Evolutionary conservation across 1,140 invertebrate genomes (phyloP).

Genomic region (Bicyclus anynana): DNA sequence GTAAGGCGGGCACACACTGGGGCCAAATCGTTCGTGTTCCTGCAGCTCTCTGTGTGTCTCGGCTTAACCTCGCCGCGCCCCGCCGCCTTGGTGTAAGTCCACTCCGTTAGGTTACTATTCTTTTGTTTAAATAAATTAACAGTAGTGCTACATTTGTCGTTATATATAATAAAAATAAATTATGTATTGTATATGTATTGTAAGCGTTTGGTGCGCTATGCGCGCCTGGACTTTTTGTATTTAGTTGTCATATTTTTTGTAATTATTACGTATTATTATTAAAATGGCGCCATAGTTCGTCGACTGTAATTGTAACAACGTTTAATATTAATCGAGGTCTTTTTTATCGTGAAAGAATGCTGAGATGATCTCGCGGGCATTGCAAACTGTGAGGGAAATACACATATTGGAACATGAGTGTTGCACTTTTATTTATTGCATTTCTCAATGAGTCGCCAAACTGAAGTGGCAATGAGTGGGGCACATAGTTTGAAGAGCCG

Average conservation of each 20-base stretch:
- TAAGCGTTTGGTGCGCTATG: slow-evolving; percentile 70
- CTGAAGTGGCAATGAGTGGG: too few relatives aligned
- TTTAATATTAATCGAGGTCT: slow-evolving; percentile 50
- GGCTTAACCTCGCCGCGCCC: slow-evolving; percentile 11
- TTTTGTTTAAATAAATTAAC: slow-evolving; percentile 59
- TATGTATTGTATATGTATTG: slow-evolving; percentile 73
- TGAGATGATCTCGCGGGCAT: slow-evolving; percentile 67
- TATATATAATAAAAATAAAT: slow-evolving; percentile 60
- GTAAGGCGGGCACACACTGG: slow-evolving; percentile 15
- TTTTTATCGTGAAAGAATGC: slow-evolving; percentile 70
- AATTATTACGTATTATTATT: slow-evolving; percentile 72
- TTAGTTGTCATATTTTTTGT: slow-evolving; percentile 74
- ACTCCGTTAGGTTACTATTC: slow-evolving; percentile 49
- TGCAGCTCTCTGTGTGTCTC: not conserved
- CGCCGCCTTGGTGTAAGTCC: slow-evolving; percentile 38
- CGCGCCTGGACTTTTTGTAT: slow-evolving; percentile 67
- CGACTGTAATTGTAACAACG: slow-evolving; percentile 16
- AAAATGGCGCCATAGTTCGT: slow-evolving; percentile 45
- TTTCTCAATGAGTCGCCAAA: not conserved
- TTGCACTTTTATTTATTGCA: not conserved
- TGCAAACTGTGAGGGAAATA: slow-evolving; percentile 65
- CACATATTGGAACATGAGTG: slow-evolving; percentile 66
- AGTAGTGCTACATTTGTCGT: slow-evolving; percentile 63
- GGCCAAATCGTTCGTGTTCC: slow-evolving; percentile 5
- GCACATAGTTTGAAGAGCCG: too few relatives aligned